phyloP scores from a whole-genome alignment of 2,797 vertebrate genomes.

The Lagocephalus sceleratus region DNA sequence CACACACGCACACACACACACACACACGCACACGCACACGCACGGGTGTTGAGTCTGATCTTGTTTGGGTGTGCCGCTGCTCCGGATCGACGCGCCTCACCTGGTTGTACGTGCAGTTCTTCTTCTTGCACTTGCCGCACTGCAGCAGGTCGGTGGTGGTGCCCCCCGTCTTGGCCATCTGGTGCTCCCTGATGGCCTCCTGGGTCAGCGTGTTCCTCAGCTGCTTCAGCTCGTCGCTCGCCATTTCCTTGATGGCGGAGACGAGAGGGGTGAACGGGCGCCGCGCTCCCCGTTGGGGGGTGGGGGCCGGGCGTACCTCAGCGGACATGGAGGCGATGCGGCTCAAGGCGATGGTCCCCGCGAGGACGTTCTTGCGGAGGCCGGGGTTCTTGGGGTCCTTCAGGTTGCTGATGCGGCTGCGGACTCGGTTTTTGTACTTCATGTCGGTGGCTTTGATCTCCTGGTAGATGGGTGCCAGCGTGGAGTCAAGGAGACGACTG shows the following conservation, averaged over 20 bases:
- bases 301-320: constrained; percentile 80
- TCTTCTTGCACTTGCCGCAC: constrained; percentile 95
- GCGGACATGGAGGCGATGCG: constrained; percentile 92
- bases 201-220: constrained; percentile 90
- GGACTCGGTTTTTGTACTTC: constrained; percentile 96
- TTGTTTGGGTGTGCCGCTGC: neutral
- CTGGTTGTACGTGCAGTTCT: constrained; percentile 98
- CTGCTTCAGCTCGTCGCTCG: constrained; percentile 93
- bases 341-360: constrained; percentile 79
- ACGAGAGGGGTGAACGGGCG: neutral
- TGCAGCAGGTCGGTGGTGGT: constrained; percentile 93
- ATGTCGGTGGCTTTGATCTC: constrained; percentile 92
- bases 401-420: constrained; percentile 97
- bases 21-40: constrained; percentile 1
- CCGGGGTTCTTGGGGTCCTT: constrained; percentile 95
- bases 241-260: constrained; percentile 86
- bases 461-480: constrained; percentile 89
- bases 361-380: constrained; percentile 89
- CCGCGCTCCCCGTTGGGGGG: too few species aligned
- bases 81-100: constrained; percentile 51
- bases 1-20: constrained; percentile 4
- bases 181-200: constrained; percentile 96
- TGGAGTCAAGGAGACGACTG: constrained; percentile 56
- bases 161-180: constrained; percentile 96
- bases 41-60: neutral